These are phyloP conservation scores for Mnemiopsis leidyi DNA, from an alignment of 37 sponge, comb jelly and placozoan species.

Conservation along the genomic window DNA sequence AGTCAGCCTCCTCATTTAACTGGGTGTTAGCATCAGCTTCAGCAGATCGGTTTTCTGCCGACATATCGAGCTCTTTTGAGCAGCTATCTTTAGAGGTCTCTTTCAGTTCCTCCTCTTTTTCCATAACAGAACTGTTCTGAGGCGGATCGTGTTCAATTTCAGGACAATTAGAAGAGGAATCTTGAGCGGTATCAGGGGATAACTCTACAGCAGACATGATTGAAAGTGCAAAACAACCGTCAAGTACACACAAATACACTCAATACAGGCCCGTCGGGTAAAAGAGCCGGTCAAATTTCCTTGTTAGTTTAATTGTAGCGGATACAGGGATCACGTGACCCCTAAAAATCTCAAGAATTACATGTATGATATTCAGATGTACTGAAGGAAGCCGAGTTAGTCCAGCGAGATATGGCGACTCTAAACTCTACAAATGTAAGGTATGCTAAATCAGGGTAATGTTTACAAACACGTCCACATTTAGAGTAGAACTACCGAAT, in stretches of 20 bases:
- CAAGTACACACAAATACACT: not conserved
- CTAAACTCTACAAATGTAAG: not conserved
- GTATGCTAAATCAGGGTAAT: no score
- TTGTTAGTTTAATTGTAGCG: not conserved
- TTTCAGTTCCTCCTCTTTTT: not conserved
- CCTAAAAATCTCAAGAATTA: not conserved
- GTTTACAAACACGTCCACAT: no score
- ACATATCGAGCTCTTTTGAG: not conserved
- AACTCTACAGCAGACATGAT: not conserved
- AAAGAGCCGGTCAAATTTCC: not conserved
- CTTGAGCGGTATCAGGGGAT: no score
- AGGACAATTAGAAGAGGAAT: not conserved
- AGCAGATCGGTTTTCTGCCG: not conserved
- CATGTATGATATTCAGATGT: not conserved
- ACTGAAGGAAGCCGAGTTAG: not conserved
- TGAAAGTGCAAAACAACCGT: not conserved
- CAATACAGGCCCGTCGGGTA: not conserved
- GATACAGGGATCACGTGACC: not conserved
- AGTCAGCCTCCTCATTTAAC: not conserved
- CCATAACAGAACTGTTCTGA: not conserved
- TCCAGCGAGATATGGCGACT: not conserved
- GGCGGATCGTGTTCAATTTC: not conserved
- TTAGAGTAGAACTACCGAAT: no score
- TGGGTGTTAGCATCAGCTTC: not conserved
- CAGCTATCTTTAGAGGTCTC: not conserved